Evolutionary conservation across 2,113 vertebrate genomes (phyloP).

Genomic region (Deroptyus accipitrinus): DNA sequence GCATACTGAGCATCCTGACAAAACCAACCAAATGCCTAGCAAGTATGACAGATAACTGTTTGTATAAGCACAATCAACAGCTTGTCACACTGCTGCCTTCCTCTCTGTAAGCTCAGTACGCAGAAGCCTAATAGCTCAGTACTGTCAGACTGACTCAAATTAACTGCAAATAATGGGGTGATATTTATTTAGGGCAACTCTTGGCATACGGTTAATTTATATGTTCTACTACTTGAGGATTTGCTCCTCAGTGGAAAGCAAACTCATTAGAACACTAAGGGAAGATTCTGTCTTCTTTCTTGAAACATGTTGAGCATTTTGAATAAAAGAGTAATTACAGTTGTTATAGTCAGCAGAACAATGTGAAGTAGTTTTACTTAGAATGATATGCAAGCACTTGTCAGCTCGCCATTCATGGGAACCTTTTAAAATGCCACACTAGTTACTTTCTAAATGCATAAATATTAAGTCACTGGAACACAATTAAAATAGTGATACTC

Average conservation of each 20-base stretch:
- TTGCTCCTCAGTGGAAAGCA: not conserved
- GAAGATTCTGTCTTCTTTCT: slow-evolving; percentile 34
- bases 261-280: not conserved
- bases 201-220: not conserved
- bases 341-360: slow-evolving; percentile 47
- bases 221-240: not conserved
- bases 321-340: slow-evolving; percentile 65
- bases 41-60: not conserved
- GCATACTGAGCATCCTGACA: not conserved
- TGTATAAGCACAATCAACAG: not conserved
- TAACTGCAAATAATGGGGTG: not conserved
- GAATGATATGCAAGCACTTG: slow-evolving; percentile 61
- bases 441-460: slow-evolving; percentile 36
- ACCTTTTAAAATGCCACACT: slow-evolving; percentile 43
- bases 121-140: not conserved
- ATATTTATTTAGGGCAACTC: not conserved
- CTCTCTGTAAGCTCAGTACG: not conserved
- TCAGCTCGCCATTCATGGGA: slow-evolving; percentile 37
- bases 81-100: not conserved
- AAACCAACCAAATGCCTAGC: not conserved
- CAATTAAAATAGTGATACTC: slow-evolving; percentile 2
- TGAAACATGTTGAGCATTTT: slow-evolving; percentile 41
- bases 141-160: not conserved
- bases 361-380: slow-evolving; percentile 30
- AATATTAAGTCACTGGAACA: slow-evolving; percentile 50